These are phyloP conservation scores for Meloidogyne floridensis DNA, from an alignment of 1,140 invertebrate species.

Conservation along the genomic window DNA sequence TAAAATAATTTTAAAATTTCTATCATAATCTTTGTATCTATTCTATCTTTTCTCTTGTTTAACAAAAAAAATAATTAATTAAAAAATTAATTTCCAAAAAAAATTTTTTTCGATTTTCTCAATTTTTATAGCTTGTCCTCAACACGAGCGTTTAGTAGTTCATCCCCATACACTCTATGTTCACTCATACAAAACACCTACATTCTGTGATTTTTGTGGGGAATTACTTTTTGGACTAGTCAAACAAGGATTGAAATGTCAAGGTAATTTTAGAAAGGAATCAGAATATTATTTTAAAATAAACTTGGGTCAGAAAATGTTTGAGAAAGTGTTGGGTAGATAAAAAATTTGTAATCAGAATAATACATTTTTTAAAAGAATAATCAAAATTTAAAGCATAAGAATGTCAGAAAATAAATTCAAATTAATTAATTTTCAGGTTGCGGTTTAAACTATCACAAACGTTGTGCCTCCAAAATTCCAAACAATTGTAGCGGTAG, in stretches of 20 bases:
- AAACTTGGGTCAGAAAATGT: not conserved
- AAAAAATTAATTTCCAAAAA: too few species aligned
- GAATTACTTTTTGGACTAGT: slow-evolving; percentile 98
- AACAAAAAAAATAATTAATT: not conserved
- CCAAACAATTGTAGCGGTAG: slow-evolving; percentile 86
- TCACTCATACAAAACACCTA: slow-evolving; percentile 96
- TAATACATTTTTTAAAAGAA: not conserved
- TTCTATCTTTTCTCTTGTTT: not conserved
- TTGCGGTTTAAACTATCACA: slow-evolving; percentile 96
- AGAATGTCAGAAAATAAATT: slow-evolving; percentile 59
- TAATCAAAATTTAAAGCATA: not conserved
- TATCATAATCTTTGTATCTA: too few species aligned
- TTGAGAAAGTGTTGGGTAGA: not conserved
- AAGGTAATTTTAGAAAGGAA: slow-evolving; percentile 72
- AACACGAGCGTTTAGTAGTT: slow-evolving; percentile 68
- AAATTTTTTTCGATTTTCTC: not conserved
- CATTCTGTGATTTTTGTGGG: slow-evolving; percentile 98
- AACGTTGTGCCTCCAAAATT: slow-evolving; percentile 95
- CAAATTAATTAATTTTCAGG: slow-evolving; percentile 72
- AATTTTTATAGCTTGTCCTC: slow-evolving; percentile 61
- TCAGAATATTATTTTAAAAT: not conserved
- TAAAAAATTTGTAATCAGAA: not conserved
- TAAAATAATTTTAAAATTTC: not conserved
- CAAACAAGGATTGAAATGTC: slow-evolving; percentile 95
- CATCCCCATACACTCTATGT: slow-evolving; percentile 87